phyloP scores from a whole-genome alignment of 1,140 invertebrate genomes.

The Bicyclus anynana region DNA sequence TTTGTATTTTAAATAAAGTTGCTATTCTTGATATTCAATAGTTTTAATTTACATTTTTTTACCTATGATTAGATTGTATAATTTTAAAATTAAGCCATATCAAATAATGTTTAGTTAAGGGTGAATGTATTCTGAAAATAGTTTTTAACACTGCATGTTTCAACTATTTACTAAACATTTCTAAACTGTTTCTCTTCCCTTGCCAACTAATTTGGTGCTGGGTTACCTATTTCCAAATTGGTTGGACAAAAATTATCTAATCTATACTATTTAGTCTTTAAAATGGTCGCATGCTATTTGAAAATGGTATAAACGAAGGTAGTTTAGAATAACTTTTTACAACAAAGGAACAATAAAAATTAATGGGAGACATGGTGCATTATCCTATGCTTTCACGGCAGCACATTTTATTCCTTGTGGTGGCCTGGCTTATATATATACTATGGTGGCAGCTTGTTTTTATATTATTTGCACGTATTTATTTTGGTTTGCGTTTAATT shows the following conservation, averaged over 20 bases:
- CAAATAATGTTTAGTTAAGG: not conserved
- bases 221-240: constrained; percentile 10
- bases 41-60: constrained; percentile 44
- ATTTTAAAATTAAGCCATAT: not conserved
- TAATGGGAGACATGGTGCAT: constrained; percentile 77
- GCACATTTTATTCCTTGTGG: constrained; percentile 45
- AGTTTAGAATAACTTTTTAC: constrained; percentile 16
- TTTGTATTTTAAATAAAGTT: constrained; percentile 77
- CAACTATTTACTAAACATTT: constrained; percentile 10
- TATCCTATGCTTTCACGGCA: constrained; percentile 60
- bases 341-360: constrained; percentile 38
- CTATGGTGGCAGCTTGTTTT: constrained; percentile 50
- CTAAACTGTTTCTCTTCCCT: not conserved
- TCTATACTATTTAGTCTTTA: not conserved
- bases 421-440: constrained; percentile 57
- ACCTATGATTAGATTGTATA: not conserved
- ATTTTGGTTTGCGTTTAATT: constrained; percentile 73
- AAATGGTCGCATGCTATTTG: constrained; percentile 24
- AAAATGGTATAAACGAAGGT: constrained; percentile 18
- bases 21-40: constrained; percentile 65
- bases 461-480: constrained; percentile 63
- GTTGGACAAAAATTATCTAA: not conserved
- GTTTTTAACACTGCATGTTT: constrained; percentile 25
- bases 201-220: constrained; percentile 12
- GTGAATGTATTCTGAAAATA: constrained; percentile 13